phyloP scores from a whole-genome alignment of 2,888 invertebrate species.

The Sclerodermus sp. region DNA sequence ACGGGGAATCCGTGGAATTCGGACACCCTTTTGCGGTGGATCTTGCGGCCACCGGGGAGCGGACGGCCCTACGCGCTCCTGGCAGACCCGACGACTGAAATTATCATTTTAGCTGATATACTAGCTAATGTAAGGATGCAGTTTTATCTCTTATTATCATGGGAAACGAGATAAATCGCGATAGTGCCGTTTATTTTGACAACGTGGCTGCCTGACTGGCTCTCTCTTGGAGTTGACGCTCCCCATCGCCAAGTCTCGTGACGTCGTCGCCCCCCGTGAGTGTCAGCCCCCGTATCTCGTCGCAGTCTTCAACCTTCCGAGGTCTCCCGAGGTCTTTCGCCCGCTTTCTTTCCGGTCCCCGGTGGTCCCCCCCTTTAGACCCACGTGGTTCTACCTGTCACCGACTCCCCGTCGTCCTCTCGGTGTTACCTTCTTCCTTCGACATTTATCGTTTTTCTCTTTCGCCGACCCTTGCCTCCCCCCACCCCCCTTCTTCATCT shows the following conservation, averaged over 20 bases:
- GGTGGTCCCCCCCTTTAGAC: too few species aligned
- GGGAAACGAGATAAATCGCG: constrained; percentile 59
- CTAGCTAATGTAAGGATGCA: constrained; percentile 59
- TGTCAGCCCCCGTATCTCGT: constrained; percentile 38
- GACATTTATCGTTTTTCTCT: too few species aligned
- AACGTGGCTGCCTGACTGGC: constrained; percentile 30
- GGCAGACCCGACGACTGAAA: constrained; percentile 55
- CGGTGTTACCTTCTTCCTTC: too few species aligned
- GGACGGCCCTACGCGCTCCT: constrained; percentile 49
- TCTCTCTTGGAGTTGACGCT: constrained; percentile 31
- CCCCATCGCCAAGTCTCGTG: constrained; percentile 20
- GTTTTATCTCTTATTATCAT: constrained; percentile 60
- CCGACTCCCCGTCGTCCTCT: too few species aligned
- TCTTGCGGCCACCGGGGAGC: constrained; percentile 2
- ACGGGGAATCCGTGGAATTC: too few species aligned
- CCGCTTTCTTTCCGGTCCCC: too few species aligned
- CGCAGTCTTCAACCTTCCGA: too few species aligned
- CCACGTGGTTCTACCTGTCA: background rate
- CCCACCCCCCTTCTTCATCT: too few species aligned
- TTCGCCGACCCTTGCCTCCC: too few species aligned
- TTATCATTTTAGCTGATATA: constrained; percentile 59
- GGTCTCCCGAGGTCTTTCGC: too few species aligned
- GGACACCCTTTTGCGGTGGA: constrained; percentile 9
- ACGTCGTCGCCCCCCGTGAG: constrained; percentile 9
- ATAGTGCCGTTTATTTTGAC: constrained; percentile 59